phyloP scores from a whole-genome alignment of 2,797 vertebrate species.

The Botia almorhae region DNA sequence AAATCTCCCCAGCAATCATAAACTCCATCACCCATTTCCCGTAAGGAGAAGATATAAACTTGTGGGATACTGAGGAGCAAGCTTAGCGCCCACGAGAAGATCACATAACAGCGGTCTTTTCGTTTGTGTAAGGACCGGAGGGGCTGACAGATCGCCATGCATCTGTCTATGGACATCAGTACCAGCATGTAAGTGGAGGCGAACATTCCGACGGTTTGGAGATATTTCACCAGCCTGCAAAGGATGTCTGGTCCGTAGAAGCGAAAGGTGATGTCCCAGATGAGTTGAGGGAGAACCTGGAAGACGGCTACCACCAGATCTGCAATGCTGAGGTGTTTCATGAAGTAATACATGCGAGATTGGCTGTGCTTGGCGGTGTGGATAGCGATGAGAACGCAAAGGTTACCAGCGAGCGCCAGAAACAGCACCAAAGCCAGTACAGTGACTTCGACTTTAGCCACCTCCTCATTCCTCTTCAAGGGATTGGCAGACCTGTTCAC shows the following conservation, averaged over 20 bases:
- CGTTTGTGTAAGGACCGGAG: constrained; percentile 86
- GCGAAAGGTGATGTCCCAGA: constrained; percentile 98
- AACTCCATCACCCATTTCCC: constrained; percentile 86
- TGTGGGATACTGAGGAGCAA: constrained; percentile 92
- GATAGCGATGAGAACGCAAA: constrained; percentile 91
- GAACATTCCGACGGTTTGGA: constrained; percentile 99
- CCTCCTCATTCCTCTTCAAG: constrained; percentile 89
- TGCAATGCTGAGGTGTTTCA: constrained; percentile 98
- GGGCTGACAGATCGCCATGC: constrained; percentile 93
- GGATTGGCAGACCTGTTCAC: constrained; percentile 81
- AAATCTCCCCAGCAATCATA: constrained; percentile 97
- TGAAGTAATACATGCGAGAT: constrained; percentile 98
- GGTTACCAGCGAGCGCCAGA: constrained; percentile 90
- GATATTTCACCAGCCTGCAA: constrained; percentile 92
- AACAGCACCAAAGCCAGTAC: constrained; percentile 90
- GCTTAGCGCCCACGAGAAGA: constrained; percentile 91
- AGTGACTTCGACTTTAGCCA: constrained; percentile 93
- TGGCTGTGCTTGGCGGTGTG: constrained; percentile 88
- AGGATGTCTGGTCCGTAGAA: constrained; percentile 94
- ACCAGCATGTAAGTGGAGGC: constrained; percentile 98
- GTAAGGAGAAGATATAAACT: constrained; percentile 91
- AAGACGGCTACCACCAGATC: constrained; percentile 95
- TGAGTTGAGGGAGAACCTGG: constrained; percentile 96
- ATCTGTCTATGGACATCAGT: constrained; percentile 96
- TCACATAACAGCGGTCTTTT: constrained; percentile 86